phyloP scores from a whole-genome alignment of 2,113 vertebrate genomes.

The Ranitomeya imitator region DNA sequence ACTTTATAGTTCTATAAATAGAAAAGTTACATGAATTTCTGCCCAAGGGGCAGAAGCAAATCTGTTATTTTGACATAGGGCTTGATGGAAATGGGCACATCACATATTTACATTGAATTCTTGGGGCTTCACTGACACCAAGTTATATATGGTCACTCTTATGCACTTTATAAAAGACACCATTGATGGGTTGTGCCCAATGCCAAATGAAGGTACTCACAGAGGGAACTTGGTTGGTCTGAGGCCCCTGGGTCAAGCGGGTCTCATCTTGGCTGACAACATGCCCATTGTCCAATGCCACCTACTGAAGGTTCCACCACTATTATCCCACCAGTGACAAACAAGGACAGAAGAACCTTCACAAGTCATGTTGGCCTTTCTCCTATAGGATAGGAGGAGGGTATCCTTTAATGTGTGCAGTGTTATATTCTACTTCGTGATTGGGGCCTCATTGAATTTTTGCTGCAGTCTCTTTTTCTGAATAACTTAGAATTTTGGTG shows the following conservation, averaged over 20 bases:
- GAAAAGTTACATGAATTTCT: too few species aligned
- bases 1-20: too few species aligned
- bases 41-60: too few species aligned
- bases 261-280: background rate
- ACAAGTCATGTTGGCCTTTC: background rate
- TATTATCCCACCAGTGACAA: background rate
- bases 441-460: background rate
- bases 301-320: too few species aligned
- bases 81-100: too few species aligned
- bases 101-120: too few species aligned
- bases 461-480: background rate
- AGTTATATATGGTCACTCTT: background rate
- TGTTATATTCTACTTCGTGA: background rate
- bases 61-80: too few species aligned
- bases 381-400: background rate
- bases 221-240: background rate
- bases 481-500: background rate
- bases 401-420: background rate
- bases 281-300: background rate
- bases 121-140: background rate
- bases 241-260: too few species aligned
- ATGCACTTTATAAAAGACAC: background rate
- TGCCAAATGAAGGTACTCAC: background rate
- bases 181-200: too few species aligned
- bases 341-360: background rate